Conservation (phyloP, 2,888 invertebrate species). For the Trisateles emortualis region DNA sequence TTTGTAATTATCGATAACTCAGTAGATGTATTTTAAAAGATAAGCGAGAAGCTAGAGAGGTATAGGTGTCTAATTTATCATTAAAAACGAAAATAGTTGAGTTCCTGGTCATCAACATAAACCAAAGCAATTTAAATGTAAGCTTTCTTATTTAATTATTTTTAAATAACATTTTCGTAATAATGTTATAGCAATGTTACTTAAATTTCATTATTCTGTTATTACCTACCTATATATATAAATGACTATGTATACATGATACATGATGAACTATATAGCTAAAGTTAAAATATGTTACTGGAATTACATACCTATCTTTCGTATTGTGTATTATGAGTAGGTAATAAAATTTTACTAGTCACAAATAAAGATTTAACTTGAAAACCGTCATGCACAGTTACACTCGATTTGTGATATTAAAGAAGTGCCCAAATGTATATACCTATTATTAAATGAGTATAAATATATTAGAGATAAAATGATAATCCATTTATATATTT, state of each 20-base stretch:
- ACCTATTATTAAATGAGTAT: conserved; percentile 34
- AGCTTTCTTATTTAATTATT: conserved; percentile 55
- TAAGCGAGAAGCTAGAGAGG: conserved; percentile 23
- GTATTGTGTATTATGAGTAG: not conserved
- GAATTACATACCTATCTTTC: not conserved
- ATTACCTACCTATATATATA: conserved; percentile 4
- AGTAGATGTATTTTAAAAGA: conserved; percentile 20
- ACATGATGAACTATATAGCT: too few species aligned
- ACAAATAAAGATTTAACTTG: conserved; percentile 24
- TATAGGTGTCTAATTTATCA: conserved; percentile 22
- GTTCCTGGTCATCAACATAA: conserved; percentile 52
- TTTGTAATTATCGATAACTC: conserved; percentile 27
- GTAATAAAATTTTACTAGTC: conserved; percentile 33
- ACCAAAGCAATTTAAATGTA: conserved; percentile 67
- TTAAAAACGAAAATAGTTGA: conserved; percentile 27
- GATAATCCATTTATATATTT: conserved; percentile 26
- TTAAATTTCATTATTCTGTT: conserved; percentile 41
- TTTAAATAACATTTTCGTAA: conserved; percentile 39
- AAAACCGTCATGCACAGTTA: conserved; percentile 23
- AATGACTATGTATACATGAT: not conserved
- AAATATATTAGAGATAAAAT: conserved; percentile 29
- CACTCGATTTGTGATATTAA: conserved; percentile 48
- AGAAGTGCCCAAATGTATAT: conserved; percentile 50
- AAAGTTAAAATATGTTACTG: not conserved
- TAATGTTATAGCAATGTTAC: conserved; percentile 46